A percentile compares a stretch with the other conserved stretches of the same genome.
phyloP scores from a whole-genome alignment of 2,113 vertebrate genomes.

The Grantiella picta region DNA sequence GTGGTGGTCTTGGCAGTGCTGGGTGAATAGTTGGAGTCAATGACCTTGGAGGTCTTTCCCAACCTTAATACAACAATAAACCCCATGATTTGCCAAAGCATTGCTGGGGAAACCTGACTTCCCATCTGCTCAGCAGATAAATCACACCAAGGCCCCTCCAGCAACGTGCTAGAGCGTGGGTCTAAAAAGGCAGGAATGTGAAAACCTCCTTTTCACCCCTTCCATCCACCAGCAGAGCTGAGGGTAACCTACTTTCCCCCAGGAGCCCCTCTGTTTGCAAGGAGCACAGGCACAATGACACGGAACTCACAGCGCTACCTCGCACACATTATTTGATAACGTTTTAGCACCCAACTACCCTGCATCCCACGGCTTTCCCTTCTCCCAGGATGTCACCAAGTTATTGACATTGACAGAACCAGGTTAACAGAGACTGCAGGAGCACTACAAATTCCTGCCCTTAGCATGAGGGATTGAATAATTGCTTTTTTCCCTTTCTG shows the following conservation, averaged over 20 bases:
- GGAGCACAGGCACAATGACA: accelerated
- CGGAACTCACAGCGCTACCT: not conserved
- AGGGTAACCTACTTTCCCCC: not conserved
- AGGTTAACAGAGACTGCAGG: constrained; percentile 7
- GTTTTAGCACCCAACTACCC: not conserved
- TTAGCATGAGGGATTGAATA: not conserved
- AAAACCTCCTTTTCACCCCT: not conserved
- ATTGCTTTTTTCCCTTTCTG: not conserved
- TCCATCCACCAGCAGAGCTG: not conserved
- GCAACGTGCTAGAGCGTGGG: accelerated
- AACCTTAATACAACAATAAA: not conserved
- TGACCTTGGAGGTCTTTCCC: not conserved
- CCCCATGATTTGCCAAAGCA: not conserved
- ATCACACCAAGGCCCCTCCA: not conserved
- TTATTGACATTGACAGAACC: constrained; percentile 54
- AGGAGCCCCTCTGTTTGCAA: not conserved
- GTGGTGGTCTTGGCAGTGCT: not conserved
- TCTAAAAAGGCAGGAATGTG: not conserved
- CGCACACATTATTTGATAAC: not conserved
- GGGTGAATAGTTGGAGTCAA: accelerated
- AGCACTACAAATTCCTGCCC: not conserved
- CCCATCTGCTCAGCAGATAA: not conserved
- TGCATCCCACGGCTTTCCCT: not conserved
- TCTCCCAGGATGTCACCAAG: not conserved
- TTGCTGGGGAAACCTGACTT: not conserved